Evolutionary conservation across 2,888 invertebrate genomes (phyloP).

Genomic region (Griposia aprilina): DNA sequence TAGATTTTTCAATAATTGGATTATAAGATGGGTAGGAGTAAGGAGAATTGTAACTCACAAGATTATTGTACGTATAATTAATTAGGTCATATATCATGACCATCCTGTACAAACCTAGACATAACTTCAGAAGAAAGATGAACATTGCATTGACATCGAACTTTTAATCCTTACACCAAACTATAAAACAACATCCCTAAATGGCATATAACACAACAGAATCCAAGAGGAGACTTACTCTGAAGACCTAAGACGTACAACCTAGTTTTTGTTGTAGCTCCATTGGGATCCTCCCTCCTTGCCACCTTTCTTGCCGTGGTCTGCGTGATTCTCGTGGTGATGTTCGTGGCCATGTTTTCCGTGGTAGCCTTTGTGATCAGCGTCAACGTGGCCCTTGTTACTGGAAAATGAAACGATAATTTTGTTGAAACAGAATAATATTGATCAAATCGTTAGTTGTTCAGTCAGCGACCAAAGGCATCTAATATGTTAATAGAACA

Average conservation of each 20-base stretch:
- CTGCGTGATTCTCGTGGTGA: slow-evolving; percentile 90
- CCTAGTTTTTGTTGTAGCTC: slow-evolving; percentile 84
- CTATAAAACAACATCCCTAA: slow-evolving; percentile 37
- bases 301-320: slow-evolving; percentile 91
- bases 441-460: no score
- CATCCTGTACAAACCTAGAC: neutral
- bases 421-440: neutral
- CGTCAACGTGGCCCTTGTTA: slow-evolving; percentile 92
- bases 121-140: neutral
- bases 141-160: slow-evolving; percentile 11
- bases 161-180: slow-evolving; percentile 25
- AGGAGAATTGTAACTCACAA: neutral
- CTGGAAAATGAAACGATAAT: slow-evolving; percentile 68
- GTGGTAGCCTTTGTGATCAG: slow-evolving; percentile 92
- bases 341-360: slow-evolving; percentile 92
- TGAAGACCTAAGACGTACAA: slow-evolving; percentile 45
- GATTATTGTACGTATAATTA: neutral
- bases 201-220: slow-evolving; percentile 62
- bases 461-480: no score
- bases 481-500: no score
- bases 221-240: slow-evolving; percentile 48
- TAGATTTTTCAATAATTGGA: neutral
- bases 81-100: neutral
- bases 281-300: slow-evolving; percentile 90
- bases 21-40: neutral